Base-by-base conservation (phyloP, 2,113 vertebrate genomes). In the Brevimyrus niger region DNA sequence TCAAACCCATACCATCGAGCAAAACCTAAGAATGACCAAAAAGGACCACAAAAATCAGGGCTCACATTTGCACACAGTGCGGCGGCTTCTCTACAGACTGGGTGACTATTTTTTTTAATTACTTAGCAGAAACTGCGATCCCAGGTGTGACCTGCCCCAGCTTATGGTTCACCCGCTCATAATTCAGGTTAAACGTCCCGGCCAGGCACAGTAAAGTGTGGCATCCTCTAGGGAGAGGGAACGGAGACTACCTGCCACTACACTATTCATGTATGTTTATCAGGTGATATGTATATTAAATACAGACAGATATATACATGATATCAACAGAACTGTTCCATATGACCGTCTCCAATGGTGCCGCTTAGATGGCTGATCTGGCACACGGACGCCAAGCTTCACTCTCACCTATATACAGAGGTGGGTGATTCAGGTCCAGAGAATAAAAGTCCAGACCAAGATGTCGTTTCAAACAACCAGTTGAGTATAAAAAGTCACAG, bases 111-210 rank as follows among this genome's bases (percentile, higher is more conserved):
- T 55, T 50, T 85, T 15, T 31, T 0, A 53, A 50, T 87, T 87
- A 53, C 85, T 53, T 19, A 53, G 85, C 85, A 53, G 85, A 53
- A 35, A 53, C 85, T 53, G 27, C 17, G 31, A 87, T 53, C 27
- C 27, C 27, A 21, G 50, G n/a, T 53, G 85, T 53, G 85, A 87
- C 85, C 85, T 53, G 31, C 47, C 47, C 31, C 21, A 53, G 31
- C 85, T 55, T 27, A 47, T 1, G n/a, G 50, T 55, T 87, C 50
- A 53, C 85, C 47, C 27, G n/a, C 50, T 55, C 35, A 87, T 53
- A 87, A 87, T 87, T 87, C 85, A 87, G 85, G 50, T 87, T 87
- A 87, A 87, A 87, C 7, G 31, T 38, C 50, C 27, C 35, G 50
- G 48, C 50, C 15, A 53, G 48, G 31, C 47, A 21, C 31, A 86